Evolutionary conservation across 2,113 vertebrate species (phyloP).

Genomic region (Melozone crissalis): DNA sequence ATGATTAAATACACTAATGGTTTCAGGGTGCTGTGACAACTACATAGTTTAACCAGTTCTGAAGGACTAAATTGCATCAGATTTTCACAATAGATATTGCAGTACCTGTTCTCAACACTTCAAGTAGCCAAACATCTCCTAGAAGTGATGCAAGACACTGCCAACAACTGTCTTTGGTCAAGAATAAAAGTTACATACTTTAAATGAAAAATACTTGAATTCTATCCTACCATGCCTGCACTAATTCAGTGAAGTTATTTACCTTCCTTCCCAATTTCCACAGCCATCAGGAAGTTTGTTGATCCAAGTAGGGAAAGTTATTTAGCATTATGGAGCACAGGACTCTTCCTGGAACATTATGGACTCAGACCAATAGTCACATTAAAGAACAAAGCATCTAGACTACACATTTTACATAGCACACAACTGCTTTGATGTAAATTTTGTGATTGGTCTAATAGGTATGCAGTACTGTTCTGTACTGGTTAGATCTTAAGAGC

Average conservation of each 20-base stretch:
- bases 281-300: neutral
- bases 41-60: neutral
- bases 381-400: neutral
- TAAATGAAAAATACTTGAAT: neutral
- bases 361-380: neutral
- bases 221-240: neutral
- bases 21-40: neutral
- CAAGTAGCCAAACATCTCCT: neutral
- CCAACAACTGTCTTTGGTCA: neutral
- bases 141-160: neutral
- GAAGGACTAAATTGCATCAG: neutral
- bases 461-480: neutral
- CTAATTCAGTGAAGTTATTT: neutral
- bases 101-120: neutral
- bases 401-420: neutral
- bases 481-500: neutral
- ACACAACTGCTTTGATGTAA: neutral
- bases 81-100: neutral
- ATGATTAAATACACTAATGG: neutral
- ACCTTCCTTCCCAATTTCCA: neutral
- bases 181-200: neutral
- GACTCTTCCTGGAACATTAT: neutral
- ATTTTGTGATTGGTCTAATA: neutral
- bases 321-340: neutral
- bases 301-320: neutral